Percentiles rank a stretch among this genome's conserved stretches.
Conservation (phyloP, 2,113 vertebrate species). For the Bostrychus sinensis region DNA sequence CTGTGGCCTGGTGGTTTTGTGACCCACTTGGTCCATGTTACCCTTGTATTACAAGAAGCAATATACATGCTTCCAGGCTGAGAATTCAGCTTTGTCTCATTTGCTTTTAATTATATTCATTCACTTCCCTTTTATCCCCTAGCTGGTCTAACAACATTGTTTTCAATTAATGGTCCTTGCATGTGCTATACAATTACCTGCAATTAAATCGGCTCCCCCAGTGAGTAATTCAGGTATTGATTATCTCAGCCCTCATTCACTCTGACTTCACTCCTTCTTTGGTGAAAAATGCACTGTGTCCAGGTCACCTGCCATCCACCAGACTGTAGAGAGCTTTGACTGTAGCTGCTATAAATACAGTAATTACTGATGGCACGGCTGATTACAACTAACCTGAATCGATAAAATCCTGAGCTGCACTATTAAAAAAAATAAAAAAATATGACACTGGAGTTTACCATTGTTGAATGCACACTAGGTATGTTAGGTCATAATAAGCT, state of each 20-base stretch:
- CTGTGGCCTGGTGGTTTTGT: slow-evolving; percentile 26
- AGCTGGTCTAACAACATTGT: slow-evolving; percentile 28
- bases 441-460: too few species aligned
- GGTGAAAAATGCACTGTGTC: slow-evolving; percentile 22
- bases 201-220: slow-evolving; percentile 35
- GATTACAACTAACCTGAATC: neutral
- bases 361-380: slow-evolving; percentile 11
- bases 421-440: too few species aligned
- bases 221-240: slow-evolving; percentile 42
- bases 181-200: slow-evolving; percentile 20
- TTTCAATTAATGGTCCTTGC: slow-evolving; percentile 43
- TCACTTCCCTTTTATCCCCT: slow-evolving; percentile 38
- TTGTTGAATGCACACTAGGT: too few species aligned
- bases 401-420: neutral
- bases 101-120: slow-evolving; percentile 24
- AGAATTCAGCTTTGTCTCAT: slow-evolving; percentile 8
- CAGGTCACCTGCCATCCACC: slow-evolving; percentile 15
- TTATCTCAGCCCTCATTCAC: slow-evolving; percentile 17
- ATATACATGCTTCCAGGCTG: neutral
- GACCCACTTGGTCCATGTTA: neutral
- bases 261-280: slow-evolving; percentile 4
- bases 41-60: neutral
- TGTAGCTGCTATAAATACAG: slow-evolving; percentile 10
- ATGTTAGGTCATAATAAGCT: too few species aligned
- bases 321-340: neutral